Conservation (phyloP, 2,797 vertebrate species). For the Lacerta bilineata region DNA sequence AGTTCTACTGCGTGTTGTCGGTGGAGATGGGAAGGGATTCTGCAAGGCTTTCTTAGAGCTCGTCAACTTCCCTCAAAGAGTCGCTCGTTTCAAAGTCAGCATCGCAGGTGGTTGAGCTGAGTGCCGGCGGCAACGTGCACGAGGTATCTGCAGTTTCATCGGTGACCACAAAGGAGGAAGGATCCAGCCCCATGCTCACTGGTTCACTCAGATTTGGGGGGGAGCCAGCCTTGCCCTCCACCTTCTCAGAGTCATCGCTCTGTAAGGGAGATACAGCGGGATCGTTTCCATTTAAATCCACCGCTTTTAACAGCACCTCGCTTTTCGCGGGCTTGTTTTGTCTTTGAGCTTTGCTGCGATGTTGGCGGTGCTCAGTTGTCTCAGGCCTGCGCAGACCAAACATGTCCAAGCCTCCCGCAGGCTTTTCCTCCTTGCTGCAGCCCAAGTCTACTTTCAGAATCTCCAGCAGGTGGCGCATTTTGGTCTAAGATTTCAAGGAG, state of each 20-base stretch:
- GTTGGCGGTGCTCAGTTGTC: background rate
- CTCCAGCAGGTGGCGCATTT: conserved; percentile 92
- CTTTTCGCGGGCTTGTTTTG: conserved; percentile 23
- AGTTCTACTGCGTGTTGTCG: background rate
- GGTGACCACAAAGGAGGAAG: conserved; percentile 6
- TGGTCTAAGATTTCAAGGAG: conserved; percentile 79
- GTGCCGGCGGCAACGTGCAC: conserved; percentile 32
- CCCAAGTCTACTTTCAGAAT: conserved; percentile 86
- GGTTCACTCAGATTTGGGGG: conserved; percentile 42
- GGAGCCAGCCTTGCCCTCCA: conserved; percentile 27
- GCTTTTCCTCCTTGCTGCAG: conserved; percentile 36
- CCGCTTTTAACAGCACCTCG: conserved; percentile 47
- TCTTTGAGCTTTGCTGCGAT: background rate
- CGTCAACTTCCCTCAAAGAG: conserved; percentile 73
- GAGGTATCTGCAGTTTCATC: conserved; percentile 47
- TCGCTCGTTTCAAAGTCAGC: conserved; percentile 63
- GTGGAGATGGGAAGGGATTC: conserved; percentile 73
- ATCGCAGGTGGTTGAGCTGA: conserved; percentile 51
- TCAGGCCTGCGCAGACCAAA: conserved; percentile 35
- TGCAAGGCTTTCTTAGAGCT: conserved; percentile 80
- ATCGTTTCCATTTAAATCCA: conserved; percentile 29
- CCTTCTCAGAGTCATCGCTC: conserved; percentile 9
- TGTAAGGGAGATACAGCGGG: background rate
- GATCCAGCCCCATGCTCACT: conserved; percentile 33
- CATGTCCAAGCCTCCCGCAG: background rate